A percentile compares a stretch with the other conserved stretches of the same genome.
These are phyloP conservation scores for Heliothis peltigera DNA, from an alignment of 2,888 invertebrate species.

Conservation along the genomic window DNA sequence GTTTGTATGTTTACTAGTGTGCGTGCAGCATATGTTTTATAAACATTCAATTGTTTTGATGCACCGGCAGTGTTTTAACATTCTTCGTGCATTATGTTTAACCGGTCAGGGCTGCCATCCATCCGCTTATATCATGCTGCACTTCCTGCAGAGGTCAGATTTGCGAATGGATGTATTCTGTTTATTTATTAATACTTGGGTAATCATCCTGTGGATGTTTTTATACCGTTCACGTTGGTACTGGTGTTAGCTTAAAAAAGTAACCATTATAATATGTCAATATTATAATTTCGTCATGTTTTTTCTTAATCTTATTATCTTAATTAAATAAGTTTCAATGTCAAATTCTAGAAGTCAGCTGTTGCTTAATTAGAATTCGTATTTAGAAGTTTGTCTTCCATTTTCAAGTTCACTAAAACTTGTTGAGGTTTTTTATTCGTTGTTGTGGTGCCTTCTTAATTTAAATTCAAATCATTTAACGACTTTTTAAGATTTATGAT, in stretches of 20 bases:
- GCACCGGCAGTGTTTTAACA: slow-evolving; percentile 58
- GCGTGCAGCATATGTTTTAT: slow-evolving; percentile 57
- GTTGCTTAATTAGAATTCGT: slow-evolving; percentile 5
- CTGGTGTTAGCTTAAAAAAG: too few species aligned
- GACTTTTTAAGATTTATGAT: slow-evolving; percentile 53
- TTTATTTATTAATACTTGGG: not conserved
- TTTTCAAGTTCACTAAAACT: slow-evolving; percentile 25
- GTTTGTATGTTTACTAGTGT: slow-evolving; percentile 35
- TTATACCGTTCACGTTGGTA: not conserved
- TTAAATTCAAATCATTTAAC: slow-evolving; percentile 51
- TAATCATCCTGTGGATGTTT: not conserved
- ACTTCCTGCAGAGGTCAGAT: not conserved
- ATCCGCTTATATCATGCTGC: slow-evolving; percentile 8
- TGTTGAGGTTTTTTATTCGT: slow-evolving; percentile 18
- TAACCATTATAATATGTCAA: too few species aligned
- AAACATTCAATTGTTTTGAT: slow-evolving; percentile 63
- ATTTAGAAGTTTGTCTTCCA: slow-evolving; percentile 22
- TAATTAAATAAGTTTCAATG: not conserved
- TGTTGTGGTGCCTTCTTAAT: slow-evolving; percentile 37
- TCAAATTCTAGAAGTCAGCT: slow-evolving; percentile 22
- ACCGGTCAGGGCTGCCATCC: slow-evolving; percentile 31
- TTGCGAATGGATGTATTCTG: not conserved
- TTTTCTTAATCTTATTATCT: not conserved
- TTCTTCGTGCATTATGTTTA: slow-evolving; percentile 52
- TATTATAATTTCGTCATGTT: too few species aligned